A percentile compares a stretch with the other conserved stretches of the same genome.
Evolutionary conservation across 2,888 invertebrate genomes (phyloP).

Genomic region (Trichopoda pennipes): DNA sequence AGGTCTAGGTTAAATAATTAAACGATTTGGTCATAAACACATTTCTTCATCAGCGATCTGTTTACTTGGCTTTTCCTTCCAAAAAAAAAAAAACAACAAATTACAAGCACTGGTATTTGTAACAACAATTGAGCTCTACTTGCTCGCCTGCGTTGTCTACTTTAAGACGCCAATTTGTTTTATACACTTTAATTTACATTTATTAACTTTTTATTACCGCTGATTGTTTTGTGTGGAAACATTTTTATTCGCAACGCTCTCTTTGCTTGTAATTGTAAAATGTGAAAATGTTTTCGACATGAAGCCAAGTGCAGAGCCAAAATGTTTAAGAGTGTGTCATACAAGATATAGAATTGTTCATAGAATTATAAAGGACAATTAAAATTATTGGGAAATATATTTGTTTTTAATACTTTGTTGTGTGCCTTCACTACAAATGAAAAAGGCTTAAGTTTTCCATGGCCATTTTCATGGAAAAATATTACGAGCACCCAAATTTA

Average conservation of each 20-base stretch:
- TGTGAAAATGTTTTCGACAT: neutral
- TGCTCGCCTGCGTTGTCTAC: neutral
- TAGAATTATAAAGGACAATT: neutral
- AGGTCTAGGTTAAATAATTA: neutral
- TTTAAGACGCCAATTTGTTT: slow-evolving; percentile 39
- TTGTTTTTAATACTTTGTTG: too few species aligned
- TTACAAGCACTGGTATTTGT: neutral
- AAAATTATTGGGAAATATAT: neutral
- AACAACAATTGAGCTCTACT: slow-evolving; percentile 1
- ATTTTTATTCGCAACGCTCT: slow-evolving; percentile 34
- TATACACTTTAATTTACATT: slow-evolving; percentile 49
- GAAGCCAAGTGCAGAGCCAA: neutral
- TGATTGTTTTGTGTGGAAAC: slow-evolving; percentile 62
- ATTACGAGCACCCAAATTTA: too few species aligned
- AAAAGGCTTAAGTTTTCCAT: too few species aligned
- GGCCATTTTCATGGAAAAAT: too few species aligned
- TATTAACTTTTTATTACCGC: slow-evolving; percentile 58
- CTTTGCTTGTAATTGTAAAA: neutral
- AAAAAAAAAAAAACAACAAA: too few species aligned
- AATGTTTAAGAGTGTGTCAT: neutral
- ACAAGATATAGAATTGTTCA: neutral
- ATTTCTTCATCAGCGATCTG: neutral
- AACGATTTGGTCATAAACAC: neutral
- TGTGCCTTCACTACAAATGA: too few species aligned
- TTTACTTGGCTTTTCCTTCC: neutral